A percentile compares a stretch with the other conserved stretches of the same genome.
Evolutionary conservation across 1,140 invertebrate species (phyloP).

Genomic region (Temnothorax nylanderi): DNA sequence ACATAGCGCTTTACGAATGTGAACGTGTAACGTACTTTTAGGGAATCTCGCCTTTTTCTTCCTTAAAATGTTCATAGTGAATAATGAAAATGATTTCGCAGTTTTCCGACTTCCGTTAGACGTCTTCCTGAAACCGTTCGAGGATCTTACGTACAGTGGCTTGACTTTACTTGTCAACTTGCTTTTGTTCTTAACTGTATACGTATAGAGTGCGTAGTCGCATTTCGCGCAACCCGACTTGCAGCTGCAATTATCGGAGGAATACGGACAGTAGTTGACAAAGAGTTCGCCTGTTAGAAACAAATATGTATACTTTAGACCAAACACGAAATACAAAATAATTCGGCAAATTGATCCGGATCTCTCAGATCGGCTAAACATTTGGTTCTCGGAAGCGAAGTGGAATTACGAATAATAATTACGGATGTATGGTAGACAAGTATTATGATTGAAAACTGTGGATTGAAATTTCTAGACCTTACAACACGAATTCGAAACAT

Average conservation of each 20-base stretch:
- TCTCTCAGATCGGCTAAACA: background rate
- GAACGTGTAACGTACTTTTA: background rate
- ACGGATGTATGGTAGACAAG: background rate
- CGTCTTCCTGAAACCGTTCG: background rate
- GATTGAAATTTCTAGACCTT: background rate
- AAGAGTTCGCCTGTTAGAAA: background rate
- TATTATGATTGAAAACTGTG: background rate
- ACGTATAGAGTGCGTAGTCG: background rate
- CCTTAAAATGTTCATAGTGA: background rate
- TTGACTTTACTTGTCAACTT: background rate
- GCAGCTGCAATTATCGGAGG: background rate
- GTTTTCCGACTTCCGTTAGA: background rate
- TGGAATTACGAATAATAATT: background rate
- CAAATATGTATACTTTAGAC: background rate
- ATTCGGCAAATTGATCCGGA: background rate
- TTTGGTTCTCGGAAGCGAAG: background rate
- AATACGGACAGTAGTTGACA: background rate
- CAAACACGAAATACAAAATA: background rate
- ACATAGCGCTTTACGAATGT: background rate
- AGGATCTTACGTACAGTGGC: no score
- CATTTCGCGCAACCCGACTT: background rate
- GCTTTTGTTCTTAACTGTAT: background rate
- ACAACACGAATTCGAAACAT: background rate
- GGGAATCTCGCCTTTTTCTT: background rate
- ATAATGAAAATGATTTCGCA: background rate